phyloP scores from a whole-genome alignment of 2,888 invertebrate genomes.

The Odontomyia ornata region DNA sequence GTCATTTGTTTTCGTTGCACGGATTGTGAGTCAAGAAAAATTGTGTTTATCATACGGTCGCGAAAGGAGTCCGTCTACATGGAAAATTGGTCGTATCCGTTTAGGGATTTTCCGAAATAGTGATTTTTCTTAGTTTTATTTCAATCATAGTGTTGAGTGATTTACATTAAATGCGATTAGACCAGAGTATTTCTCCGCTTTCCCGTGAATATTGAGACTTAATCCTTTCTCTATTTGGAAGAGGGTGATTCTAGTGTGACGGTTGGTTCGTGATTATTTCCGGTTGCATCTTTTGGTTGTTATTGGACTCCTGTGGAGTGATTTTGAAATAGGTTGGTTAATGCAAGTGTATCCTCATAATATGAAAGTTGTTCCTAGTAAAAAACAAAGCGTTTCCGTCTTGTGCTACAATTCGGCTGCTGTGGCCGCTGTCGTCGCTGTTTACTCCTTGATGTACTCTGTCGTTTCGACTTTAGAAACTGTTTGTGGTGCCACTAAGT shows the following conservation, averaged over 20 bases:
- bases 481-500: slow-evolving; percentile 9
- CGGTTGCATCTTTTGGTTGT: too few relatives aligned
- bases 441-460: slow-evolving; percentile 15
- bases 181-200: background rate
- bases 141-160: background rate
- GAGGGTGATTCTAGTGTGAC: too few relatives aligned
- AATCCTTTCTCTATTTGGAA: too few relatives aligned
- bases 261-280: too few relatives aligned
- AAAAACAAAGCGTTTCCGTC: background rate
- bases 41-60: background rate
- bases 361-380: slow-evolving; percentile 38
- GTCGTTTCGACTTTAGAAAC: background rate
- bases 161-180: background rate
- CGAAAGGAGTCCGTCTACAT: slow-evolving; percentile 9
- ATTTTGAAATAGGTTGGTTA: background rate
- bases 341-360: slow-evolving; percentile 35
- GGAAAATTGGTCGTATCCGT: slow-evolving; percentile 42
- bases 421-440: background rate
- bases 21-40: too few relatives aligned
- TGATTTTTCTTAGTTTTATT: slow-evolving; percentile 6
- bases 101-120: slow-evolving; percentile 32
- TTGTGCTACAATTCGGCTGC: background rate
- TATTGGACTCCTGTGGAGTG: too few relatives aligned
- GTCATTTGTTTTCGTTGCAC: too few relatives aligned
- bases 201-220: too few relatives aligned